Evolutionary conservation across 2,888 invertebrate genomes (phyloP).

Genomic region (Merodon equestris): DNA sequence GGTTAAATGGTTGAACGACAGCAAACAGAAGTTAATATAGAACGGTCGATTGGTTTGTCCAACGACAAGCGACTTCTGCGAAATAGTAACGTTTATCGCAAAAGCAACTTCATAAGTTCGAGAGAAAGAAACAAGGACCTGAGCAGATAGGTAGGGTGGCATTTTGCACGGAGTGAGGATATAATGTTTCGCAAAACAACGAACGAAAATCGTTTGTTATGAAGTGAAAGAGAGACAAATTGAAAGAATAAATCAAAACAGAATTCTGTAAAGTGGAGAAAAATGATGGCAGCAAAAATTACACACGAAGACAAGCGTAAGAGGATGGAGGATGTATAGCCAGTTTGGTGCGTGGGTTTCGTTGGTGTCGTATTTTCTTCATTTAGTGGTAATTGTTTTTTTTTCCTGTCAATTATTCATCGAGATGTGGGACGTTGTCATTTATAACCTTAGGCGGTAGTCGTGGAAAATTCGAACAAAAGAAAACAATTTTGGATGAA

Average conservation of each 20-base stretch:
- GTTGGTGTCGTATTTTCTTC: neutral
- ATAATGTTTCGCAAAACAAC: conserved; percentile 21
- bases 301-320: conserved; percentile 32
- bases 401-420: neutral
- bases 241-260: conserved; percentile 61
- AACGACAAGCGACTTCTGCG: conserved; percentile 13
- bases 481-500: no score
- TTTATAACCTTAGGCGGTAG: neutral
- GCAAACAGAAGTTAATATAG: conserved; percentile 19
- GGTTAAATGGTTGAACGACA: conserved; percentile 37
- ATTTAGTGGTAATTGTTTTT: neutral
- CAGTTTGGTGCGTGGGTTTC: neutral
- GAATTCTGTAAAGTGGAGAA: conserved; percentile 44
- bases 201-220: conserved; percentile 17
- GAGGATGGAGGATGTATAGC: neutral
- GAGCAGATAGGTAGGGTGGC: conserved; percentile 23
- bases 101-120: conserved; percentile 36
- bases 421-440: neutral
- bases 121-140: neutral
- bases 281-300: no score
- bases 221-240: conserved; percentile 59
- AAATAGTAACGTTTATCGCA: conserved; percentile 24
- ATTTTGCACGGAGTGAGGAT: conserved; percentile 39
- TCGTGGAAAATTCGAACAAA: no score
- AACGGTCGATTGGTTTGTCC: conserved; percentile 7